Conservation (phyloP, 1,140 invertebrate species). For the Aphidius gifuensis region DNA sequence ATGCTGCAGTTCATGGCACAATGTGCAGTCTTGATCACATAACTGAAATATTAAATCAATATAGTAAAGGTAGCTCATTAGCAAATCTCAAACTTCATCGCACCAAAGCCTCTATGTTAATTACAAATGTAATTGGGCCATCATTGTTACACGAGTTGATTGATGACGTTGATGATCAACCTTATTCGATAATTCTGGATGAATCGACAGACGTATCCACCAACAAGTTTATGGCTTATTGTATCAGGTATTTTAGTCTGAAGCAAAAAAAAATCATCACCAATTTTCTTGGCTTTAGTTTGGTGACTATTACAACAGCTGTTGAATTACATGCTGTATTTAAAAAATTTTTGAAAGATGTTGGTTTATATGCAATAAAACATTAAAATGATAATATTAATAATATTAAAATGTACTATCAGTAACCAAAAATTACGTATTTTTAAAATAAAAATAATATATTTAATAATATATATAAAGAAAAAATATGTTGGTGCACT, state of each 20-base stretch:
- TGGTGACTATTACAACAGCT: slow-evolving; percentile 22
- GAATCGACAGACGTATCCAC: slow-evolving; percentile 30
- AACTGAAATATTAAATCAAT: slow-evolving; percentile 10
- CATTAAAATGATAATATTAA: too few species aligned
- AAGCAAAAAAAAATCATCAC: slow-evolving; percentile 21
- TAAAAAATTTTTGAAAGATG: slow-evolving; percentile 12
- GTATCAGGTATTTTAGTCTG: slow-evolving; percentile 25
- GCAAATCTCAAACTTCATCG: slow-evolving; percentile 28
- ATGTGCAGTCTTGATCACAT: slow-evolving; percentile 19
- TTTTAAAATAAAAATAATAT: too few species aligned
- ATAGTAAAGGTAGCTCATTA: slow-evolving; percentile 10
- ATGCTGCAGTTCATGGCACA: slow-evolving; percentile 10
- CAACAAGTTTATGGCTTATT: slow-evolving; percentile 29
- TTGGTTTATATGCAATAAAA: too few species aligned
- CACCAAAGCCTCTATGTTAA: slow-evolving; percentile 39
- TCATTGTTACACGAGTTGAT: slow-evolving; percentile 26
- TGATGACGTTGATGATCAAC: slow-evolving; percentile 23
- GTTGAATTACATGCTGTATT: slow-evolving; percentile 12
- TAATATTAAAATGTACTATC: too few species aligned
- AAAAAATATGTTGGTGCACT: too few species aligned
- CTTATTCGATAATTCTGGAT: slow-evolving; percentile 29
- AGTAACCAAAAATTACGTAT: too few species aligned
- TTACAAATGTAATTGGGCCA: slow-evolving; percentile 27
- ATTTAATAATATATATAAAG: too few species aligned
- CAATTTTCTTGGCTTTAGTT: slow-evolving; percentile 27